Base-by-base conservation (phyloP, 2,888 invertebrate species). In the Anoplius nigerrimus region DNA sequence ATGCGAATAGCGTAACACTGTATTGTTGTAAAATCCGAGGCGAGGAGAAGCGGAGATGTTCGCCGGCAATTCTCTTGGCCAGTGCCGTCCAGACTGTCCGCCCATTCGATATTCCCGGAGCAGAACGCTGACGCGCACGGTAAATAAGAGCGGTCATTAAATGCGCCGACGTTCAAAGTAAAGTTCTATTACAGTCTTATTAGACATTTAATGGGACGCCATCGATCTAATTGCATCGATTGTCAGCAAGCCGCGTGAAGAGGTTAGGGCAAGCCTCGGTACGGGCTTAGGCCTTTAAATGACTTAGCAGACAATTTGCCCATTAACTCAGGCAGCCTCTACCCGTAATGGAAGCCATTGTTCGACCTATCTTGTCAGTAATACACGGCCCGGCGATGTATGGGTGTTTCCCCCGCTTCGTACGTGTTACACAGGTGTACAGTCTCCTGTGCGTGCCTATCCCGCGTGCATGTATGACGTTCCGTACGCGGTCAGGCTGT, bases 311-410 rank as follows among this genome's bases (percentile, higher is more conserved):
- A 84, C 85, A 84, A 86, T 86, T 86, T 84, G 78, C 82, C 84
- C 84, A 86, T 87, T 87, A 86, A 84, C 83, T 80, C 79, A 82
- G 76, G 80, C 75, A 81, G 82, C 81, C 81, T 82, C 79, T 78
- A 78, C 71, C 82, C 80, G 84, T 87, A 87, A 87, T 87, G 85
- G 85, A 87, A 85, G 83, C 80, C 82, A 86, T 87, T 87, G 87
- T 87, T 87, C 84, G 79, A 84, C 81, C 84, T 86, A 86, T 85
- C 84, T 84, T 83, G 85, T 80, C 82, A 76, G 82, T 83, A 82
- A 82, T 82, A 84, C 80, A 81, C 78, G 72, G 57, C 61, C 27
- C 56, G 53, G 76, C 75, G 53, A 58, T 53, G 69, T 65, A 62
- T 59, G 57, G 58, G 61, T 48, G 62, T 6, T 34, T 34, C 34